phyloP scores from a whole-genome alignment of 1,140 invertebrate species.

The Bombus pascuorum region DNA sequence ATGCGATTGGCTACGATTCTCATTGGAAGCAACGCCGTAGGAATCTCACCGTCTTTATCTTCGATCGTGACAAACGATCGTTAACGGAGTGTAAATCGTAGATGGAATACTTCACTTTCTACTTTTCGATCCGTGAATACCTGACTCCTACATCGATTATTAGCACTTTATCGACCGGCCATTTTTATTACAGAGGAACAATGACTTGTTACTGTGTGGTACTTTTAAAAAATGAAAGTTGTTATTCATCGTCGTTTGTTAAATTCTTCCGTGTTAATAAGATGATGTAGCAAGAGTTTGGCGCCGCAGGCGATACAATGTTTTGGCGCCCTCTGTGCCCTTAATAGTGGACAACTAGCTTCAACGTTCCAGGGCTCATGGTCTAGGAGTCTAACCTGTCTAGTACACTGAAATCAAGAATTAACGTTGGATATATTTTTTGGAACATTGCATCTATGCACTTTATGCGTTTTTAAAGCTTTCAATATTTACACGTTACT shows the following conservation, averaged over 20 bases:
- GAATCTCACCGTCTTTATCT: background rate
- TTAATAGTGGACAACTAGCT: background rate
- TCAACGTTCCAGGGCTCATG: background rate
- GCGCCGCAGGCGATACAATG: background rate
- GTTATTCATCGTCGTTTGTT: background rate
- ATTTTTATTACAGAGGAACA: background rate
- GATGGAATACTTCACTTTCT: constrained; percentile 23
- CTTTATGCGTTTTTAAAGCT: too few relatives aligned
- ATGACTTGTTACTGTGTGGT: background rate
- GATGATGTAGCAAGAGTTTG: background rate
- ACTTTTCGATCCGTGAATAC: background rate
- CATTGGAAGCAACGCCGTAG: background rate
- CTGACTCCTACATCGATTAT: background rate
- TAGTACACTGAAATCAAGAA: background rate
- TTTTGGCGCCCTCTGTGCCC: background rate
- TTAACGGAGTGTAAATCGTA: constrained; percentile 14
- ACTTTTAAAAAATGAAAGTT: background rate
- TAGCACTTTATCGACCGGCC: background rate
- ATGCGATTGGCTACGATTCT: background rate
- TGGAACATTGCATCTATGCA: background rate
- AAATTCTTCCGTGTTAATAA: background rate
- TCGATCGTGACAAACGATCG: background rate
- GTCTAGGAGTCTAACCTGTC: background rate
- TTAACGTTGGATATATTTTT: background rate
- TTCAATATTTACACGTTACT: too few relatives aligned